Evolutionary conservation across 2,888 invertebrate genomes (phyloP).

Genomic region (Empis stercorea): DNA sequence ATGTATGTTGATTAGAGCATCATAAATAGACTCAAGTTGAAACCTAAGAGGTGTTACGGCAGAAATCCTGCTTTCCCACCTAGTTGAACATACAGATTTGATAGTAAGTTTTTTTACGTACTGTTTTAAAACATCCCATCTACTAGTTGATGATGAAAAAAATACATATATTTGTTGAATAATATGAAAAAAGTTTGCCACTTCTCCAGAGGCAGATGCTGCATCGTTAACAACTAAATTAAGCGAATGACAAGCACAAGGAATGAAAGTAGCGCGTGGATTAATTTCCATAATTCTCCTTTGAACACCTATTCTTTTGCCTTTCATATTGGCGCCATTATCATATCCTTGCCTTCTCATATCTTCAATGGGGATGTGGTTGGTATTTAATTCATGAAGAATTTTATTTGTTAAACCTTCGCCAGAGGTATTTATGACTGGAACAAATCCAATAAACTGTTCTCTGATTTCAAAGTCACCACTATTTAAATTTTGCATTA

Average conservation of each 20-base stretch:
- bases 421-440: neutral
- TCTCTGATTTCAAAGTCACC: neutral
- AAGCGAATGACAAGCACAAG: neutral
- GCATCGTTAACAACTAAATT: constrained; percentile 1
- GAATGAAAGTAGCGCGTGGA: neutral
- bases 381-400: constrained; percentile 1
- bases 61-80: neutral
- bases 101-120: neutral
- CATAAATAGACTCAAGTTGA: neutral
- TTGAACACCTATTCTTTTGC: neutral
- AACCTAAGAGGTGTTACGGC: neutral
- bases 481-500: neutral
- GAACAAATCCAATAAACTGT: neutral
- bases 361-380: constrained; percentile 1
- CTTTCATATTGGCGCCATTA: neutral
- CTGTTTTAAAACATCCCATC: neutral
- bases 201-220: neutral
- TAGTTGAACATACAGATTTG: neutral
- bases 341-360: constrained; percentile 1
- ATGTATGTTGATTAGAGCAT: neutral
- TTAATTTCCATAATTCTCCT: neutral
- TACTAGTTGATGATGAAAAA: neutral
- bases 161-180: neutral
- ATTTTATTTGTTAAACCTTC: constrained; percentile 1
- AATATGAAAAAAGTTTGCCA: neutral